Base-by-base conservation (phyloP, 2,797 vertebrate species). In the Ciconia nigra region DNA sequence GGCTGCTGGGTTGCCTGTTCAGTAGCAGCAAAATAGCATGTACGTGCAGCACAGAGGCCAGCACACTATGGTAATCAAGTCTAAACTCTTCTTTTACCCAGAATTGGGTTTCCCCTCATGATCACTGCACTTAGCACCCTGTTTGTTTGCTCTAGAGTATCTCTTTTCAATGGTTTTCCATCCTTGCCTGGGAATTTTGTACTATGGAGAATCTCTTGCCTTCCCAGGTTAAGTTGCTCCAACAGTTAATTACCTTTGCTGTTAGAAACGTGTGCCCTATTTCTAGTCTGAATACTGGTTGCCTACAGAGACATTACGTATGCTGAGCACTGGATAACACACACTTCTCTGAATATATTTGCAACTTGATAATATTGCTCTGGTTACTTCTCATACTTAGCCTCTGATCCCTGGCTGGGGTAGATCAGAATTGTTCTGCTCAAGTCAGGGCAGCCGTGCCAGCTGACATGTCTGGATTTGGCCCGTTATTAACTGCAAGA, bases 321-420 rank as follows among this genome's bases (percentile, higher is more conserved):
- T 95, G 93, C 94, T 52, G 76, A 84, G 66, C 83, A 25, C 87
- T 55, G 89, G 80, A 10, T 69, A 84, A 37, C 72, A 52, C 70
- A 10, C 33, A 5, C 80, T 88, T 10, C 94, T 79, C 91, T 87
- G 93, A 90, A 95, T 94, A 62, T 20, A 91, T 95, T 94, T 96
- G 82, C 96, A 93, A 55, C 77, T 69, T 58, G 51, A 76, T 76
- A 15, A 83, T 46, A 7, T 33, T 84, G 52, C 87, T 92, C 70
- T 63, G 69, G 44, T 42, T 91, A 15, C 46, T 88, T 39, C 87
- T 88, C 21, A 26, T 37, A 20, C 90, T 90, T 19, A 63, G 81
- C 81, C 82, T 89, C 82, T 93, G 89, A 69, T 89, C 79, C 76
- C 87, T 22, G 77, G 21, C 82, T 83, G 82, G 29, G 72, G 7